These are phyloP conservation scores for Aplysia californica DNA, from an alignment of 1,140 invertebrate genomes.

Conservation along the genomic window DNA sequence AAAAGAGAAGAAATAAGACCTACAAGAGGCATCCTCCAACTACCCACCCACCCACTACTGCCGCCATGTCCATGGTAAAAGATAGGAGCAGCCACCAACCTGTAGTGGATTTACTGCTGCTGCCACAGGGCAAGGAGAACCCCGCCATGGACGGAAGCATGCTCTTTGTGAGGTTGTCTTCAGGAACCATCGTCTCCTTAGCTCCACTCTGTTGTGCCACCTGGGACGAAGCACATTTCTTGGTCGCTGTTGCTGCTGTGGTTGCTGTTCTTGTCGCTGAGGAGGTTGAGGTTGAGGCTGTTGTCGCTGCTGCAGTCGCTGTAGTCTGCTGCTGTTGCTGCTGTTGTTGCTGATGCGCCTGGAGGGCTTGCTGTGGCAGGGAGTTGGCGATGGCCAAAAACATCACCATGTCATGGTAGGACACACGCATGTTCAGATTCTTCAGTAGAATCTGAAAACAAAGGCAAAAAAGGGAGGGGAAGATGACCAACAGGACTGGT, in stretches of 20 bases:
- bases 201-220: not conserved
- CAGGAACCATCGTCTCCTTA: too few species aligned
- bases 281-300: too few species aligned
- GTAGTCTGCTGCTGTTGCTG: not conserved
- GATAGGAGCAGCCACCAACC: too few species aligned
- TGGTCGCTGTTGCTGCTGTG: not conserved
- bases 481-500: not conserved
- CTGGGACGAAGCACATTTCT: not conserved
- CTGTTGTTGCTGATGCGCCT: conserved; percentile 32
- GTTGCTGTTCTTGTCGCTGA: too few species aligned
- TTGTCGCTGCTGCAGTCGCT: not conserved
- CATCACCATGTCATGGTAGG: conserved; percentile 94
- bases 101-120: too few species aligned
- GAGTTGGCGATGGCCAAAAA: conserved; percentile 90
- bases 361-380: conserved; percentile 70
- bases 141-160: conserved; percentile 20
- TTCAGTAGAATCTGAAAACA: conserved; percentile 53
- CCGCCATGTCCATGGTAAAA: too few species aligned
- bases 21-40: too few species aligned
- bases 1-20: too few species aligned
- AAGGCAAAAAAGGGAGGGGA: not conserved
- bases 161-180: conserved; percentile 12
- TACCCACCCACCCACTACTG: too few species aligned
- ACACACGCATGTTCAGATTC: conserved; percentile 83
- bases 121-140: not conserved